These are phyloP conservation scores for Ptyas mucosa DNA, from an alignment of 2,113 vertebrate species.

Conservation along the genomic window DNA sequence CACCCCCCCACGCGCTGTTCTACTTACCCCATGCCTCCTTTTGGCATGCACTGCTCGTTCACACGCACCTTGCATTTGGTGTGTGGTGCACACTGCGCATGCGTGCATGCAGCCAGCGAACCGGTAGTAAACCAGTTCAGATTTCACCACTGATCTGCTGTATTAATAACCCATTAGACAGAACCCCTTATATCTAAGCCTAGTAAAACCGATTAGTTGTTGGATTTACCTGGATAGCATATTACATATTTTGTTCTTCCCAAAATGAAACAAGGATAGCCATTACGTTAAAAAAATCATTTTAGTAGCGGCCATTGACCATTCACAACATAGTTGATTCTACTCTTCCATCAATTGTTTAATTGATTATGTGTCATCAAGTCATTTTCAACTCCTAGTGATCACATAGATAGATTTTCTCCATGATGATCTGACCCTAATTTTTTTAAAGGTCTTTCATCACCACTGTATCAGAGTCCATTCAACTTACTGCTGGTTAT, in stretches of 20 bases:
- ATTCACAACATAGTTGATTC: not conserved
- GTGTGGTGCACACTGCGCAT: no score
- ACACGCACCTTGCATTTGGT: no score
- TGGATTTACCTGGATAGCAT: not conserved
- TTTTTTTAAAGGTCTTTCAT: not conserved
- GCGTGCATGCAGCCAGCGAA: no score
- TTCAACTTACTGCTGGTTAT: not conserved
- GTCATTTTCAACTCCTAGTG: not conserved
- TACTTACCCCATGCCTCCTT: no score
- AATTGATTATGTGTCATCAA: not conserved
- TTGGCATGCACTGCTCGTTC: no score
- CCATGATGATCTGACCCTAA: not conserved
- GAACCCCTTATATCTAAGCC: not conserved
- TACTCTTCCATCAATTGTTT: not conserved
- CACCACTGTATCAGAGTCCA: not conserved
- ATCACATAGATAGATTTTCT: not conserved
- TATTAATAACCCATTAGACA: no score
- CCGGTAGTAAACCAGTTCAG: no score
- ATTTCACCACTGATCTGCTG: no score
- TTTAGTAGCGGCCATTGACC: not conserved
- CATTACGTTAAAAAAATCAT: no score
- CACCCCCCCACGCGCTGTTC: no score
- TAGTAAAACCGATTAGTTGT: not conserved
- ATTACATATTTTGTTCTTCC: not conserved
- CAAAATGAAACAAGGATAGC: not conserved